Evolutionary conservation across 23 tunicate species (phyloP).

Genomic region (Phallusia fumigata): DNA sequence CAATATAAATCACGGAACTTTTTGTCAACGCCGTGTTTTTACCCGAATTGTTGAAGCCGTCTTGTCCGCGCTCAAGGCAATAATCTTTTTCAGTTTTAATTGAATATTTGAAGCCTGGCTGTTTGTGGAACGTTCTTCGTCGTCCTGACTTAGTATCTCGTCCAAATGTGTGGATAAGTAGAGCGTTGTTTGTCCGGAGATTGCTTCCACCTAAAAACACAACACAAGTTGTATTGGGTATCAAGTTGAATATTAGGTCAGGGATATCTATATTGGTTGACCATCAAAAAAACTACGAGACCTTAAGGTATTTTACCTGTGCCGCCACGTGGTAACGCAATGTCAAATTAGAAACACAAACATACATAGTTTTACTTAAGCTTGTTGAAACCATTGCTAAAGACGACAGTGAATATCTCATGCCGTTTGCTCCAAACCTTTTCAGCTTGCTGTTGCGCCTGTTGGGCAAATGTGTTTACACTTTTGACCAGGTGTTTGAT

Average conservation of each 20-base stretch:
- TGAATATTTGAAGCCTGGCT: slow-evolving; percentile 14
- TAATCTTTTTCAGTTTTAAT: slow-evolving; percentile 26
- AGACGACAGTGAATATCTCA: too few species aligned
- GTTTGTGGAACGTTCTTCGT: neutral
- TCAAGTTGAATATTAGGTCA: too few species aligned
- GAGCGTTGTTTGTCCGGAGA: slow-evolving; percentile 29
- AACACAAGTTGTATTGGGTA: too few species aligned
- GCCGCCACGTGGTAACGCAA: too few species aligned
- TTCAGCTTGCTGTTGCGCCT: slow-evolving; percentile 32
- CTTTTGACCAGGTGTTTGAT: slow-evolving; percentile 30
- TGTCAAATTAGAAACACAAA: too few species aligned
- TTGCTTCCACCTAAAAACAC: neutral
- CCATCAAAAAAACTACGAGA: too few species aligned
- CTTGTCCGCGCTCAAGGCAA: slow-evolving; percentile 3
- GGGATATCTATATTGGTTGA: too few species aligned
- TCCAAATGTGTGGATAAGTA: slow-evolving; percentile 20
- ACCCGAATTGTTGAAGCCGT: neutral
- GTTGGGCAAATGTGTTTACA: slow-evolving; percentile 32
- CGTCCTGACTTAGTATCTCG: neutral
- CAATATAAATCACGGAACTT: too few species aligned
- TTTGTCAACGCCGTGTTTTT: too few species aligned
- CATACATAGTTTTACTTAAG: too few species aligned
- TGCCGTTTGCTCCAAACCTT: neutral
- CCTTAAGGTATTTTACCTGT: too few species aligned
- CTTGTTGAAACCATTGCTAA: too few species aligned